phyloP scores from a whole-genome alignment of 2,888 invertebrate genomes.

The Hypomecis atomaria region DNA sequence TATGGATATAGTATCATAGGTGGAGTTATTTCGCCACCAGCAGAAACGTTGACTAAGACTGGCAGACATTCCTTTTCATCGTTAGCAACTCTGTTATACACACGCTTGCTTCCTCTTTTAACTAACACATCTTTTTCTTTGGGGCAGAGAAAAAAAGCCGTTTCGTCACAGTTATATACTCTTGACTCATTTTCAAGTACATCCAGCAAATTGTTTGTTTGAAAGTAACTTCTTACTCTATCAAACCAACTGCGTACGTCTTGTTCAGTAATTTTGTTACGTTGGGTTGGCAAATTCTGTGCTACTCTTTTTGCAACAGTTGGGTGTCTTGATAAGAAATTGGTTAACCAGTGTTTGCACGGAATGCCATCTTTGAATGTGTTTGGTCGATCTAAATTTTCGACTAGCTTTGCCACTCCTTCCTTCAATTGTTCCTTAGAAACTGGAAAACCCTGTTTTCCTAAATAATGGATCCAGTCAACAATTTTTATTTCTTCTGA shows the following conservation, averaged over 20 bases:
- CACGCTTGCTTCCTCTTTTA: constrained; percentile 37
- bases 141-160: constrained; percentile 30
- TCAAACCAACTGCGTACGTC: constrained; percentile 5
- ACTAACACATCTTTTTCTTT: constrained; percentile 39
- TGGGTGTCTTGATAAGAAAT: constrained; percentile 4
- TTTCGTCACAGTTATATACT: constrained; percentile 39
- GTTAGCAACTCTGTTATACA: constrained; percentile 36
- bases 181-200: constrained; percentile 14
- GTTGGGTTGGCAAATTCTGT: constrained; percentile 1
- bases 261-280: constrained; percentile 2
- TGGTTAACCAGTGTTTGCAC: constrained; percentile 32
- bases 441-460: constrained; percentile 32
- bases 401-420: constrained; percentile 25
- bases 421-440: constrained; percentile 29
- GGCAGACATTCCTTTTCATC: constrained; percentile 45
- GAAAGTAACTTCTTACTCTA: not conserved
- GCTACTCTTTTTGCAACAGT: constrained; percentile 4
- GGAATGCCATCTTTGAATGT: constrained; percentile 38
- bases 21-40: constrained; percentile 10
- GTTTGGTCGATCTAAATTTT: constrained; percentile 32
- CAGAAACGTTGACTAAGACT: constrained; percentile 40
- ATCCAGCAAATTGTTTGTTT: constrained; percentile 1
- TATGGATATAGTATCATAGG: constrained; percentile 30
- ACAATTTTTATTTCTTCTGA: constrained; percentile 28
- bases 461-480: constrained; percentile 35